phyloP scores from a whole-genome alignment of 2,888 invertebrate species.

The Drosophila pseudotakahashii region DNA sequence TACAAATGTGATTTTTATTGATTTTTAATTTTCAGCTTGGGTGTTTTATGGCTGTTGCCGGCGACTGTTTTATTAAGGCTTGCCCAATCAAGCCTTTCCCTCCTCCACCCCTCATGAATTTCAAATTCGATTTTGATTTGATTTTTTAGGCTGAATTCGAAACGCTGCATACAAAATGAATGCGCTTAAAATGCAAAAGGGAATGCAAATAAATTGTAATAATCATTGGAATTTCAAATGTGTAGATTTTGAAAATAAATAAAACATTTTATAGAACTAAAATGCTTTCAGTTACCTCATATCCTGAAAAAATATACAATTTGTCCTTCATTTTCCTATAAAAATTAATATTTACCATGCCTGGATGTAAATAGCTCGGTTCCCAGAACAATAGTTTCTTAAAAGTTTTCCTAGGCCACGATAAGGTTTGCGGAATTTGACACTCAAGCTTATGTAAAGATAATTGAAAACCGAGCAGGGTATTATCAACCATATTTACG shows the following conservation, averaged over 20 bases:
- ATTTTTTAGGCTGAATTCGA: slow-evolving; percentile 27
- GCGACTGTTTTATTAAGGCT: slow-evolving; percentile 51
- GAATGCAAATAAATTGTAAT: slow-evolving; percentile 22
- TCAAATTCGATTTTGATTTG: slow-evolving; percentile 28
- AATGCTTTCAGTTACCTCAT: neutral
- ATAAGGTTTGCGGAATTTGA: slow-evolving; percentile 10
- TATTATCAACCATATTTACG: slow-evolving; percentile 13
- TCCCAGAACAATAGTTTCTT: neutral
- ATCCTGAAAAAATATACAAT: neutral
- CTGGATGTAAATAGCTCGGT: neutral
- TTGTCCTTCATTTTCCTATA: neutral
- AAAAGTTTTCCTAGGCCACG: neutral
- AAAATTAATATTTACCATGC: neutral
- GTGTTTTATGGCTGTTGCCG: slow-evolving; percentile 65
- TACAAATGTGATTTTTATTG: slow-evolving; percentile 65
- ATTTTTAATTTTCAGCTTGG: slow-evolving; percentile 69
- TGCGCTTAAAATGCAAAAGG: slow-evolving; percentile 43
- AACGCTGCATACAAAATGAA: slow-evolving; percentile 41
- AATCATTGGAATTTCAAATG: slow-evolving; percentile 53
- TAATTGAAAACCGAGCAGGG: slow-evolving; percentile 20
- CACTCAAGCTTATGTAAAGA: slow-evolving; percentile 20
- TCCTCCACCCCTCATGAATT: slow-evolving; percentile 53
- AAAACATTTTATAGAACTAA: neutral
- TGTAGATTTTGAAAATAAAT: neutral
- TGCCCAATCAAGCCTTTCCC: slow-evolving; percentile 33